Base-by-base conservation (phyloP, 2,888 invertebrate genomes). In the Pseudanteris insignis region DNA sequence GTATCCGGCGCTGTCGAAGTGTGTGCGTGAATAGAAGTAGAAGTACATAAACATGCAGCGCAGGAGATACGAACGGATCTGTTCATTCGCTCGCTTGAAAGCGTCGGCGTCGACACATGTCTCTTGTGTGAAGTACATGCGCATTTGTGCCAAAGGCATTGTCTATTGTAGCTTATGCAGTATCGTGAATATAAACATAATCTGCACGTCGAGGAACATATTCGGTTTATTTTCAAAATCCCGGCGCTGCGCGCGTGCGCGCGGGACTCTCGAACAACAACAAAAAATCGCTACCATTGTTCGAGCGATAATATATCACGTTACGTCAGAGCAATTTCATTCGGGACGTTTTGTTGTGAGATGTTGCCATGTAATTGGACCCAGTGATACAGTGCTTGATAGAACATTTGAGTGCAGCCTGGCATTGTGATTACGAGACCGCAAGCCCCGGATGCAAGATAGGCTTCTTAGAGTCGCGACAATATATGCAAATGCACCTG, bases 41-140 rank as follows among this genome's bases (percentile, higher is more conserved):
- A n/a, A n/a, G n/a, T n/a, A 38, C 63, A 53, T 53, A 50, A 58
- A 63, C 63, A 44, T 28, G 43, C 53, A 47, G 33, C 32, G 26
- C 57, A n/a, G 32, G 32, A 59, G 59, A 63, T 63, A 59, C 59
- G 63, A 50, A 54, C 50, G 55, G 55, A 59, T 59, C 50, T 59
- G 59, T 54, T 63, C 51, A 55, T 41, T 50, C 55, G 58, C 46
- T 46, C 54, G 54, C 34, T 58, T 63, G 50, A 63, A 63, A 63
- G 59, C 63, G 50, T 43, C 63, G 53, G 58, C 38, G 58, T 58
- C 63, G 63, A 63, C 63, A 63, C 58, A 63, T 63, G 58, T 63
- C 63, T 59, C 54, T 58, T 28, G 58, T 58, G 53, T 54, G 54
- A 63, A 59, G 59, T 59, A 63, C 58, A 54, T 28, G 58, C 48